Percentiles rank a stretch among this genome's conserved stretches.
Conservation (phyloP, 2,888 invertebrate genomes). For the Pelosia muscerda region DNA sequence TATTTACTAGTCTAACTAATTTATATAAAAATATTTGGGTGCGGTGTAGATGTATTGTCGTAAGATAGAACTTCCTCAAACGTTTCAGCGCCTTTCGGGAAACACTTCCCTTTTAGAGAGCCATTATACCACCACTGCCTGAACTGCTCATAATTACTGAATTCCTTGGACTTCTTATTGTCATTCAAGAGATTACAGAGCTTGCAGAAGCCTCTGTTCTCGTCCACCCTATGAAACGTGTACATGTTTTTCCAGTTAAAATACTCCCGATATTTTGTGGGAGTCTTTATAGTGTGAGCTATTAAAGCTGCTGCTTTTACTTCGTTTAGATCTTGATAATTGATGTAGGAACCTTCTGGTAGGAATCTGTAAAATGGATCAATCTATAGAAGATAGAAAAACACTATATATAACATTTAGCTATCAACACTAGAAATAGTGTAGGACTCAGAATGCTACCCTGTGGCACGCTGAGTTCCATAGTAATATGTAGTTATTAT, state of each 20-base stretch:
- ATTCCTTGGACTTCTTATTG: slow-evolving; percentile 33
- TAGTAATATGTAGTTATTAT: no score
- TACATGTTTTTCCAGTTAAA: slow-evolving; percentile 70
- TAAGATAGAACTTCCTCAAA: slow-evolving; percentile 8
- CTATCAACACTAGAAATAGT: no score
- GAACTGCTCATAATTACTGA: slow-evolving; percentile 58
- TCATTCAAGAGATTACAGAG: slow-evolving; percentile 68
- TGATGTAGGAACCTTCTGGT: slow-evolving; percentile 72
- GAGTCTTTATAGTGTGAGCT: slow-evolving; percentile 25
- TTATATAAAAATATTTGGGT: neutral
- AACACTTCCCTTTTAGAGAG: slow-evolving; percentile 53
- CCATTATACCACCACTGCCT: slow-evolving; percentile 74
- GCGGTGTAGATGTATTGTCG: neutral
- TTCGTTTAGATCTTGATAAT: slow-evolving; percentile 48
- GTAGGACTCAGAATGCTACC: no score
- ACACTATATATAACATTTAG: no score
- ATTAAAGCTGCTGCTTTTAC: slow-evolving; percentile 54
- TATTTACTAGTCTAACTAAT: neutral
- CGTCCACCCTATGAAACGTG: slow-evolving; percentile 54
- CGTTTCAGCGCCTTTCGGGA: slow-evolving; percentile 57
- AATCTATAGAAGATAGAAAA: neutral
- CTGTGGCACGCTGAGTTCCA: no score
- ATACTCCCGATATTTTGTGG: slow-evolving; percentile 47
- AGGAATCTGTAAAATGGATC: slow-evolving; percentile 66
- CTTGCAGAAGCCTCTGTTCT: slow-evolving; percentile 64